Evolutionary conservation across 2,113 vertebrate genomes (phyloP), one percentile per base, ranked within the genome.

Genomic region (Mus spicilegus): DNA sequence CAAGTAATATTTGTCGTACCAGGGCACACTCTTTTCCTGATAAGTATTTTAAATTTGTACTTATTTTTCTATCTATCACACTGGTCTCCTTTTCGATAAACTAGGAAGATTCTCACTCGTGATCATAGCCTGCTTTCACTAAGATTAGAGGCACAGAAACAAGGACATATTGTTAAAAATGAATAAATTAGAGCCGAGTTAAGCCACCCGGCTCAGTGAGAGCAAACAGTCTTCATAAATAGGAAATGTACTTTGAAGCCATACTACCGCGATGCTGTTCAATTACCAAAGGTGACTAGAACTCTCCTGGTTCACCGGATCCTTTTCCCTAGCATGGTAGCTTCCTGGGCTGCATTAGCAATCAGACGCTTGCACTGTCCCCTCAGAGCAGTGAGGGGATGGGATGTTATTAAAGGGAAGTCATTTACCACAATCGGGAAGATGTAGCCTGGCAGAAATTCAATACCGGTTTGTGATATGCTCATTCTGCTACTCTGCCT

Each of bases 361-460:
- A 98, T 96, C 97, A 98, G 98, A 92, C 94, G 91, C 98, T 98
- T 95, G 95, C 96, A 61, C 95, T 91, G 97, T 98, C 96, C 98
- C 97, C 97, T 97, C 97, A 96, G 95, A 98, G 95, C 95, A 87
- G 95, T 69, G 95, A 97, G 94, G 82, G 96, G 91, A 94, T 97
- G 85, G 97, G 92, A 93, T 97, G 96, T 98, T 98, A 98, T 98
- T 98, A 98, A 98, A 97, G 86, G 0, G 95, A 98, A 98, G 97
- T 98, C 98, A 96, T 98, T 98, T 98, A 97, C 98, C 97, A 98
- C 98, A 87, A 51, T 98, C 90, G 84, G 72, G 97, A 97, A 98
- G 96, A 98, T 98, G 97, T 97, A 98, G 96, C 88, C 97, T 98
- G 98, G 98, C 98, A 98, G 98, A 98, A 98, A 98, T 98, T 98